These are phyloP conservation scores for Ameiurus melas DNA, from an alignment of 2,113 vertebrate genomes.

Conservation along the genomic window DNA sequence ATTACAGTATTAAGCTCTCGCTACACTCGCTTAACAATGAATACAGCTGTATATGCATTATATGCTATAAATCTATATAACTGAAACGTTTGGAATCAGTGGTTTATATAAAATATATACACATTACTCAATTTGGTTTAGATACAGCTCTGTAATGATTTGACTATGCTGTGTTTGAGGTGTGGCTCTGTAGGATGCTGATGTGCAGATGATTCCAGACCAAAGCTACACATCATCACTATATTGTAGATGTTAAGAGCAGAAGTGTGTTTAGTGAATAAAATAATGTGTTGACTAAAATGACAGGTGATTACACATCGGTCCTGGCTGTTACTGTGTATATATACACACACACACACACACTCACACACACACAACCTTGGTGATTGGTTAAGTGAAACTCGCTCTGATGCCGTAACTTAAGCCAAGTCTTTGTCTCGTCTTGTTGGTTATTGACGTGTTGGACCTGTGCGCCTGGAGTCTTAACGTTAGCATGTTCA, in stretches of 20 bases:
- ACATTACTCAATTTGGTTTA: not conserved
- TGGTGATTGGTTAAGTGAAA: slow-evolving; percentile 12
- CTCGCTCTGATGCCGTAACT: not conserved
- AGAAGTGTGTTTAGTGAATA: slow-evolving; percentile 12
- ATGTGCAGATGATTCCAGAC: not conserved
- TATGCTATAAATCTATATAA: not conserved
- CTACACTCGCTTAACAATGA: not conserved
- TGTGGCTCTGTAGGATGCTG: not conserved
- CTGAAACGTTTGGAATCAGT: not conserved
- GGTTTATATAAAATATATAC: not conserved
- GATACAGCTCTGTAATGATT: not conserved
- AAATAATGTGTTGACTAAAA: slow-evolving; percentile 25
- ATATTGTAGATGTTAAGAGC: not conserved
- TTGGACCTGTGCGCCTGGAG: slow-evolving; percentile 9
- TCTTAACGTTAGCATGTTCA: slow-evolving; percentile 26
- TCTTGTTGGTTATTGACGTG: slow-evolving; percentile 23
- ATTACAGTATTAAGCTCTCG: not conserved
- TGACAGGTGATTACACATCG: slow-evolving; percentile 20
- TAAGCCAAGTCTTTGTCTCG: slow-evolving; percentile 2
- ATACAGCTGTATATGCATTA: not conserved
- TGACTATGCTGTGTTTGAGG: not conserved
- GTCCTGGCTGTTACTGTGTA: not conserved
- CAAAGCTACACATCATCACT: not conserved
- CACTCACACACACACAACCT: not conserved
- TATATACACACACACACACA: not conserved